Conservation (phyloP, 2,113 vertebrate species). For the Heterotis niloticus region DNA sequence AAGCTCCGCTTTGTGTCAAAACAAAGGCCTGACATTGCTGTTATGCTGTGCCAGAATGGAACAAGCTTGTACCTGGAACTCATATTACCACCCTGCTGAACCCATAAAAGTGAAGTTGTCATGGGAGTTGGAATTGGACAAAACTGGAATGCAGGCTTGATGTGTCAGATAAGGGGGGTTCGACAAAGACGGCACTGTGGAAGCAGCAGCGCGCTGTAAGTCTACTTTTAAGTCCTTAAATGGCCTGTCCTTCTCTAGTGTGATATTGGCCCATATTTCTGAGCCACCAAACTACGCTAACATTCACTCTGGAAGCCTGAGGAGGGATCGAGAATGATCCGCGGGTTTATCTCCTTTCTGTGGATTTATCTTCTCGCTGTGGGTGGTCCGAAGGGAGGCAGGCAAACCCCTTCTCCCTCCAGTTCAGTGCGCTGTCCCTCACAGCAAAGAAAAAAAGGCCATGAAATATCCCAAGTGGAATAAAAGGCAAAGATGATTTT, state of each 20-base stretch:
- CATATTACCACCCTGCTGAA: not conserved
- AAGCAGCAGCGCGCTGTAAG: not conserved
- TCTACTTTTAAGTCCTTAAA: conserved; percentile 2
- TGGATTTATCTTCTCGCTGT: conserved; percentile 39
- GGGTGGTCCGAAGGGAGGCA: conserved; percentile 46
- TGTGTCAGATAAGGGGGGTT: too few species aligned
- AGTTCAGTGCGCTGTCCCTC: not conserved
- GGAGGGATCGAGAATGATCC: not conserved
- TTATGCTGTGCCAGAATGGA: not conserved
- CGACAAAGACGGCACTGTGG: not conserved
- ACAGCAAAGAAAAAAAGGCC: not conserved
- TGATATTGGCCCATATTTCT: not conserved
- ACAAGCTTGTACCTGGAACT: not conserved
- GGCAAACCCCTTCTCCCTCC: not conserved
- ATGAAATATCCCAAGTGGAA: not conserved
- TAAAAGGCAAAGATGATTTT: conserved; percentile 8
- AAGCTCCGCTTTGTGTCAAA: too few species aligned
- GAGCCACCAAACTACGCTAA: not conserved
- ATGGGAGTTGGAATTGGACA: too few species aligned
- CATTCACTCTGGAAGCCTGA: not conserved
- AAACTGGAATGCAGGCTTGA: too few species aligned
- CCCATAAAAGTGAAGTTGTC: not conserved
- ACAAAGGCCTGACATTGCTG: too few species aligned
- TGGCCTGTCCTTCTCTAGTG: not conserved
- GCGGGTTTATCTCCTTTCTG: conserved; percentile 9